phyloP scores from a whole-genome alignment of 2,797 vertebrate genomes.

The Mus caroli region DNA sequence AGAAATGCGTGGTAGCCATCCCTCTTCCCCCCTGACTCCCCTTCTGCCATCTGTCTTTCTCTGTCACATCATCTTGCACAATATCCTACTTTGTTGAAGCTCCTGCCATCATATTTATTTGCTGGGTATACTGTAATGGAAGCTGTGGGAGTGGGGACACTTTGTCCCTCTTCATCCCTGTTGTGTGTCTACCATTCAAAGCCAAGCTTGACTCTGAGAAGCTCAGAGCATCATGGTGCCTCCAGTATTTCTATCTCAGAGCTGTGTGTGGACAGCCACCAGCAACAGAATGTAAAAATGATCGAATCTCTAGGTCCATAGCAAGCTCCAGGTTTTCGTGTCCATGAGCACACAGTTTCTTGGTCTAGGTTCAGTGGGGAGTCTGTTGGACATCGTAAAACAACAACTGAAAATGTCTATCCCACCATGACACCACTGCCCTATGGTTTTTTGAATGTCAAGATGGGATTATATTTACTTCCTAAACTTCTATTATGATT shows the following conservation, averaged over 20 bases:
- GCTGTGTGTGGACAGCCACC: neutral
- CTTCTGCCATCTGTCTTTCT: neutral
- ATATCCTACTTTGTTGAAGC: neutral
- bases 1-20: neutral
- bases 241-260: neutral
- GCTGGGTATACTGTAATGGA: neutral
- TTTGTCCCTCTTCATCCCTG: neutral
- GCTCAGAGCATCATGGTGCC: neutral
- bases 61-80: neutral
- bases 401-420: neutral
- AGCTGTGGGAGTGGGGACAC: neutral
- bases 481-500: slow-evolving; percentile 30
- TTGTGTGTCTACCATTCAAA: neutral
- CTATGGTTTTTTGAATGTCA: neutral
- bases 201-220: neutral
- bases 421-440: neutral
- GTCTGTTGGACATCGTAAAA: neutral
- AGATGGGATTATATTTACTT: neutral
- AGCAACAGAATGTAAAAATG: fast-evolving
- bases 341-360: neutral
- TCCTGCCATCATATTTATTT: neutral
- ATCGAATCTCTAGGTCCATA: neutral
- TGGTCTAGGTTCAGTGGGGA: neutral
- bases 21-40: too few relatives aligned
- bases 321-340: neutral